Evolutionary conservation across 2,797 vertebrate species (phyloP).

Genomic region (Poeciliopsis paucimaculata): DNA sequence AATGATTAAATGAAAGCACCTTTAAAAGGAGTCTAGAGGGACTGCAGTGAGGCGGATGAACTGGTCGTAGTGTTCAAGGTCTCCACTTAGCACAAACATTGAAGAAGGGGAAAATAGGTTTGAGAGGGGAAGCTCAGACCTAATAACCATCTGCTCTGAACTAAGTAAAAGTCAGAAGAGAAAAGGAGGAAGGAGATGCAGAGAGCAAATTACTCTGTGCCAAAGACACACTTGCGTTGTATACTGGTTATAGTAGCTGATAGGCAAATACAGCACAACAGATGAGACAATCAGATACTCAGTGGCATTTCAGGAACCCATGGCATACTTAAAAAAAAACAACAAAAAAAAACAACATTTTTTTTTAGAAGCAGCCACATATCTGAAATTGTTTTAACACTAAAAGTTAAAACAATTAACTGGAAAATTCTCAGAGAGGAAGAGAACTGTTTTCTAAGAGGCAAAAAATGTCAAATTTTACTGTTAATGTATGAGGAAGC

Average conservation of each 20-base stretch:
- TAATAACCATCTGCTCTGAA: slow-evolving; percentile 64
- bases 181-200: slow-evolving; percentile 15
- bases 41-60: slow-evolving; percentile 63
- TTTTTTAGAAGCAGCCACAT: slow-evolving; percentile 40
- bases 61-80: slow-evolving; percentile 72
- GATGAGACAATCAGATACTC: not conserved
- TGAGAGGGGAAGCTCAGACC: slow-evolving; percentile 52
- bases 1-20: slow-evolving; percentile 88
- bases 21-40: slow-evolving; percentile 80
- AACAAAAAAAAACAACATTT: not conserved
- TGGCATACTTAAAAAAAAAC: slow-evolving; percentile 26
- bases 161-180: slow-evolving; percentile 30
- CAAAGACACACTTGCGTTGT: slow-evolving; percentile 24
- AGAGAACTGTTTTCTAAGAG: slow-evolving; percentile 23
- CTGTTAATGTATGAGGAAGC: slow-evolving; percentile 4
- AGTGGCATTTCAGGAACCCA: slow-evolving; percentile 18
- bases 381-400: slow-evolving; percentile 53
- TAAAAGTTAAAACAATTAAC: slow-evolving; percentile 31
- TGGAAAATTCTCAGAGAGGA: slow-evolving; percentile 46
- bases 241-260: slow-evolving; percentile 12
- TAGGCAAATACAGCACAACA: slow-evolving; percentile 17
- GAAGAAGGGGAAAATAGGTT: slow-evolving; percentile 57
- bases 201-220: slow-evolving; percentile 33
- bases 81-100: slow-evolving; percentile 74
- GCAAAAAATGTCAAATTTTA: slow-evolving; percentile 14